A percentile compares a stretch with the other conserved stretches of the same genome.
Evolutionary conservation across 2,113 vertebrate genomes (phyloP).

Genomic region (Oreochromis aureus): DNA sequence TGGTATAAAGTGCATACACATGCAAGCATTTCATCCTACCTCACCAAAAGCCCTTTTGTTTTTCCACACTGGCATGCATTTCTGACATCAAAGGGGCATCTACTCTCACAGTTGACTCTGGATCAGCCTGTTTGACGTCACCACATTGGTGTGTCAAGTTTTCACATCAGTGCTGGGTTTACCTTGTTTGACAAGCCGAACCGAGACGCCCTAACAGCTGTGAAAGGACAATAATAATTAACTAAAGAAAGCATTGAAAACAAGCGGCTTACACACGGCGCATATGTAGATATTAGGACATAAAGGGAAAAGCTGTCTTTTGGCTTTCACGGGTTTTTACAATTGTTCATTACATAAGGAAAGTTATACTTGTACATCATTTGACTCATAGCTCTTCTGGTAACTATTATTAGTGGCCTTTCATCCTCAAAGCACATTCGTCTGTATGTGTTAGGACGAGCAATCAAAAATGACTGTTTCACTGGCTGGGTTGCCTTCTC

Average conservation of each 20-base stretch:
- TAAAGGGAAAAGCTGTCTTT: background rate
- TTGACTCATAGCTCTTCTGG: background rate
- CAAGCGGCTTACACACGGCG: background rate
- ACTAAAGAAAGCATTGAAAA: constrained; percentile 24
- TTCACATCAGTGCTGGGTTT: constrained; percentile 56
- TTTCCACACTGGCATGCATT: constrained; percentile 46
- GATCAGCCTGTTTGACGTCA: constrained; percentile 63
- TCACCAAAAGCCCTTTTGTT: constrained; percentile 39
- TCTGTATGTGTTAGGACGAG: background rate
- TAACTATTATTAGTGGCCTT: background rate
- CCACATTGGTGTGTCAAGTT: constrained; percentile 63
- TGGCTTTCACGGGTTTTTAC: background rate
- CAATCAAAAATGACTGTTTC: constrained; percentile 65
- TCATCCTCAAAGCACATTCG: background rate
- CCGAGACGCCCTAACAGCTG: constrained; percentile 32
- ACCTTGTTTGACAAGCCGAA: constrained; percentile 56
- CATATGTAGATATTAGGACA: background rate
- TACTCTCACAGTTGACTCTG: constrained; percentile 59
- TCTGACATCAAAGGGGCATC: constrained; percentile 58
- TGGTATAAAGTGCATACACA: constrained; percentile 29
- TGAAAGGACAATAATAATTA: constrained; percentile 39
- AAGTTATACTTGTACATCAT: background rate
- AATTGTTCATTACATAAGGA: background rate
- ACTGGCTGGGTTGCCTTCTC: constrained; percentile 34
- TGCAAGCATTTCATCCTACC: constrained; percentile 47